A percentile compares a stretch with the other conserved stretches of the same genome.
These are phyloP conservation scores for Erebia aethiops DNA, from an alignment of 2,888 invertebrate genomes.

Conservation along the genomic window DNA sequence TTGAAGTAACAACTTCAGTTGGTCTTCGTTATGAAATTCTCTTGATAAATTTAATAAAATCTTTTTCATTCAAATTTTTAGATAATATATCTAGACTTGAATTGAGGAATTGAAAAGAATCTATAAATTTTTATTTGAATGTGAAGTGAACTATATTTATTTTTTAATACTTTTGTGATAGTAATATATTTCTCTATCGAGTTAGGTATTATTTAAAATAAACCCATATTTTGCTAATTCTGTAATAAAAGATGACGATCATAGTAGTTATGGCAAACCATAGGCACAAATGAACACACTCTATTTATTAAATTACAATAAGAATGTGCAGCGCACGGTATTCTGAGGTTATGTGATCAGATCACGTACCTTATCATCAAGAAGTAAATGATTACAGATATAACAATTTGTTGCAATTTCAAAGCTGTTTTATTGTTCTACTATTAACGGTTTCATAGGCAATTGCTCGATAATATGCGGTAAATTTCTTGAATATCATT, in stretches of 20 bases:
- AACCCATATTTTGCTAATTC: constrained; percentile 24
- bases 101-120: constrained; percentile 26
- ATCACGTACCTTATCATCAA: constrained; percentile 8
- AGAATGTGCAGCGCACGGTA: constrained; percentile 22
- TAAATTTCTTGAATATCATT: constrained; percentile 16
- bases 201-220: constrained; percentile 22
- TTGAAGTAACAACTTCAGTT: constrained; percentile 23
- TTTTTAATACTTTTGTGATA: constrained; percentile 17
- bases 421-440: constrained; percentile 4
- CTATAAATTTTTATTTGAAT: constrained; percentile 31
- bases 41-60: constrained; percentile 28
- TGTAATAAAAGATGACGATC: constrained; percentile 22
- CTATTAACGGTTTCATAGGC: neutral
- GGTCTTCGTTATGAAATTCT: constrained; percentile 16
- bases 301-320: constrained; percentile 18
- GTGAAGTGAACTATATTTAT: neutral
- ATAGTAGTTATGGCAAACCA: constrained; percentile 23
- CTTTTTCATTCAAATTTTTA: constrained; percentile 4
- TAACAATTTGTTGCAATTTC: neutral
- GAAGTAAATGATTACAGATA: neutral
- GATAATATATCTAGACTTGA: neutral
- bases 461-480: neutral
- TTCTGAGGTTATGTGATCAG: constrained; percentile 22
- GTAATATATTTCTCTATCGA: constrained; percentile 10
- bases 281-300: constrained; percentile 21